Evolutionary conservation across 2,113 vertebrate species (phyloP).

Genomic region (Platycercus adscitus): DNA sequence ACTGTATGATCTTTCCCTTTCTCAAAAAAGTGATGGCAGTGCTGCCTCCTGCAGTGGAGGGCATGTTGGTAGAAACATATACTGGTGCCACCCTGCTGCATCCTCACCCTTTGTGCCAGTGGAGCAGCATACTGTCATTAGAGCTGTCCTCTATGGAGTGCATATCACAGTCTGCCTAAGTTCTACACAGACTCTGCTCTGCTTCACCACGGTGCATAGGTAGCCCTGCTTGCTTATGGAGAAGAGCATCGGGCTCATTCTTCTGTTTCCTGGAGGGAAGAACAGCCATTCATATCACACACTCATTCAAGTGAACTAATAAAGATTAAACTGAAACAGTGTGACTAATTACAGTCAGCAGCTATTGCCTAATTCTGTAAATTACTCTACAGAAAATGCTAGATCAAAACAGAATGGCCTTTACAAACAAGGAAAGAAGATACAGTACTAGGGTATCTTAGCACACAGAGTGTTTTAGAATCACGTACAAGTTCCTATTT

Average conservation of each 20-base stretch:
- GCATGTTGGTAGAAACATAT: accelerated
- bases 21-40: not conserved
- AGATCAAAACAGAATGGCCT: not conserved
- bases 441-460: not conserved
- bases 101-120: not conserved
- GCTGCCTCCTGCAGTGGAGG: not conserved
- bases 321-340: not conserved
- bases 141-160: not conserved
- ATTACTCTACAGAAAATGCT: not conserved
- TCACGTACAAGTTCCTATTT: accelerated
- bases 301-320: not conserved
- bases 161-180: not conserved
- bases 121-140: not conserved
- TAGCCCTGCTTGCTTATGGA: not conserved
- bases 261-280: not conserved
- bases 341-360: not conserved
- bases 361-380: not conserved
- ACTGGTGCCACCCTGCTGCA: not conserved
- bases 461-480: not conserved
- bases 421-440: not conserved
- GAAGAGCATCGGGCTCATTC: not conserved
- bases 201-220: not conserved
- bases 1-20: not conserved
- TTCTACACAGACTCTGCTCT: not conserved
- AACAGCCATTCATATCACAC: not conserved